Conservation (phyloP, 2,888 invertebrate genomes). For the Noctua janthina region DNA sequence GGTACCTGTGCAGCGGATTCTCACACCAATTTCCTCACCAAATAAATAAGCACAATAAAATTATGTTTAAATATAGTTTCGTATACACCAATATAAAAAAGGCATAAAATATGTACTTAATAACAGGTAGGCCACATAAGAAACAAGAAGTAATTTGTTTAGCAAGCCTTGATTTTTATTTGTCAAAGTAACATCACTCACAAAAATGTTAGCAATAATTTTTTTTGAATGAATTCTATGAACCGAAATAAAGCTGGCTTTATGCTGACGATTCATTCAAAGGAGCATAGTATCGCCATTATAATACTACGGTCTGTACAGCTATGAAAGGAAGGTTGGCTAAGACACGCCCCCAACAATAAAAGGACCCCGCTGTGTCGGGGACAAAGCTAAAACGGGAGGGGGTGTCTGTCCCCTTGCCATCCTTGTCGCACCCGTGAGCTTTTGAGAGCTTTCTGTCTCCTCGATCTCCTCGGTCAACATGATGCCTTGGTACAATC, state of each 20-base stretch:
- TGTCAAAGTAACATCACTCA: slow-evolving; percentile 47
- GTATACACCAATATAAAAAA: background rate
- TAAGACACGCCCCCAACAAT: slow-evolving; percentile 71
- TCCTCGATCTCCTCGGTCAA: slow-evolving; percentile 67
- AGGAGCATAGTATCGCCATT: background rate
- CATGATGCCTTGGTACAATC: slow-evolving; percentile 86
- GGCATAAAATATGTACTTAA: background rate
- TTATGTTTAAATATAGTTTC: background rate
- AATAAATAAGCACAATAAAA: slow-evolving; percentile 14
- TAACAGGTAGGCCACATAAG: background rate
- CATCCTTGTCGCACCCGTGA: slow-evolving; percentile 79
- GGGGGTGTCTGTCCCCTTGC: slow-evolving; percentile 70
- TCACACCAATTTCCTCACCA: slow-evolving; percentile 5
- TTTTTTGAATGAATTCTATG: background rate
- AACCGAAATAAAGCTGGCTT: background rate
- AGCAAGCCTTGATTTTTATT: background rate
- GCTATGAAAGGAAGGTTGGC: slow-evolving; percentile 36
- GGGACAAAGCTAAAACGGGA: slow-evolving; percentile 74
- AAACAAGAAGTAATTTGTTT: slow-evolving; percentile 10
- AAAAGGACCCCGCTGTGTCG: slow-evolving; percentile 69
- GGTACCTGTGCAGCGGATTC: slow-evolving; percentile 57
- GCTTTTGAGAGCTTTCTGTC: slow-evolving; percentile 83
- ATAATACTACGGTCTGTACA: slow-evolving; percentile 31
- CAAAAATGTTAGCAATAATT: slow-evolving; percentile 41
- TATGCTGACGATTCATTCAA: slow-evolving; percentile 18